A percentile compares a stretch with the other conserved stretches of the same genome.
Evolutionary conservation across 2,797 vertebrate species (phyloP).

Genomic region (Clarias platycephalus): DNA sequence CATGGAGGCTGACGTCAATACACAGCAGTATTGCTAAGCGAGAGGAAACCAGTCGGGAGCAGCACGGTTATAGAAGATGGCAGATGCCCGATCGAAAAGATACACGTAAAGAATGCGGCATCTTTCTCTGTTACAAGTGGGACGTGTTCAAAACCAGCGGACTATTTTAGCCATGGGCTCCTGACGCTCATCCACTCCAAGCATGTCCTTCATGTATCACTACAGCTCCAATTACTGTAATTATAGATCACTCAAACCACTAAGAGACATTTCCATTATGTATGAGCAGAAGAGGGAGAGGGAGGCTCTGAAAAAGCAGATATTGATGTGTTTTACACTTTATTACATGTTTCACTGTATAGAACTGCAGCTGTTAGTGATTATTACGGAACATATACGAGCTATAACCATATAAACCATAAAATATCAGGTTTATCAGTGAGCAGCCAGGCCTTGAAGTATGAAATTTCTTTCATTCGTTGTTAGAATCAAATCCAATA

Average conservation of each 20-base stretch:
- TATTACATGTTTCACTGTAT: background rate
- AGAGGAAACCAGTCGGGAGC: slow-evolving; percentile 43
- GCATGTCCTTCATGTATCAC: background rate
- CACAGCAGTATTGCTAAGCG: slow-evolving; percentile 31
- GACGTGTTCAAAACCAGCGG: background rate
- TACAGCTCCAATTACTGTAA: slow-evolving; percentile 10
- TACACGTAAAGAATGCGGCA: slow-evolving; percentile 10
- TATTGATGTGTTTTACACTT: background rate
- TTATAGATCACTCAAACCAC: background rate
- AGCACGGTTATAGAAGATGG: slow-evolving; percentile 37
- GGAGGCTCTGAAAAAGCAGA: background rate
- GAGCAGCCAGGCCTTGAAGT: background rate
- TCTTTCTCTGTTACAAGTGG: background rate
- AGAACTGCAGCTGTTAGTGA: background rate
- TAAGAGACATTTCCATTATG: background rate
- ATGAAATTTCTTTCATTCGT: background rate
- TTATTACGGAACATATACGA: background rate
- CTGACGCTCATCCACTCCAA: slow-evolving; percentile 6
- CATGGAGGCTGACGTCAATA: slow-evolving; percentile 50
- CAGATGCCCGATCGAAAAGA: slow-evolving; percentile 42
- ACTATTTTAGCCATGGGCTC: background rate
- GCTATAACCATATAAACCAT: background rate
- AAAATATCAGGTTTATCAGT: background rate
- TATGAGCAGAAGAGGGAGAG: background rate
- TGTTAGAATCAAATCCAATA: background rate